Percentiles rank a stretch among this genome's conserved stretches.
phyloP scores from a whole-genome alignment of 2,113 vertebrate species.

The Lycocorax pyrrhopterus region DNA sequence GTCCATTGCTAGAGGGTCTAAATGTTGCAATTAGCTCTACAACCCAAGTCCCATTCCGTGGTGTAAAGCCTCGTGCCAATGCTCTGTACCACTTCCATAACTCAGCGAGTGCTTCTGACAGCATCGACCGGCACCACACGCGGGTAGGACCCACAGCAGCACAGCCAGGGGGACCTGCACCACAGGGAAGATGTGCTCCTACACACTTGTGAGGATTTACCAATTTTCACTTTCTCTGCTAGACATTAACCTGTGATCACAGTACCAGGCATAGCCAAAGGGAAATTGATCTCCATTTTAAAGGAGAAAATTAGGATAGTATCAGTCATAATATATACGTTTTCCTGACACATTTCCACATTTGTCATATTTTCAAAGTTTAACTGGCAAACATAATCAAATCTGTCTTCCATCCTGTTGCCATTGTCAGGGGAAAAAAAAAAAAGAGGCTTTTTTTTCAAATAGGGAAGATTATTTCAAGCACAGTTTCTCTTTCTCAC shows the following conservation, averaged over 20 bases:
- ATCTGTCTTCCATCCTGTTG: background rate
- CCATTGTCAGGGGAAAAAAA: background rate
- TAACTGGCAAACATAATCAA: background rate
- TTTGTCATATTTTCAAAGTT: background rate
- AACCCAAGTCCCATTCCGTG: background rate
- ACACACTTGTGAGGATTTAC: background rate
- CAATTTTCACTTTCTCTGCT: background rate
- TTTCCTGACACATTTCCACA: background rate
- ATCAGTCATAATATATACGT: background rate
- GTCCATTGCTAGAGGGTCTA: background rate
- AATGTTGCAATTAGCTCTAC: background rate
- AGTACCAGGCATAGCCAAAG: background rate
- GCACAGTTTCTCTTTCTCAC: background rate
- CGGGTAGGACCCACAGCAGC: background rate
- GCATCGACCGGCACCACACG: rapidly evolving
- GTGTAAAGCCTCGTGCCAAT: background rate
- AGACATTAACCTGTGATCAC: background rate
- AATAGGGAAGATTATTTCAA: background rate
- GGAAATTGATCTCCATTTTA: background rate
- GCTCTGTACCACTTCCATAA: rapidly evolving
- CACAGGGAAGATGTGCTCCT: background rate
- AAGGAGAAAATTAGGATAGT: background rate
- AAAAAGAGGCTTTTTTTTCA: background rate
- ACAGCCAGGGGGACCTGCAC: background rate
- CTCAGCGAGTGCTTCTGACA: rapidly evolving